Evolutionary conservation across 2,888 invertebrate genomes (phyloP).

Genomic region (Tachina fera): DNA sequence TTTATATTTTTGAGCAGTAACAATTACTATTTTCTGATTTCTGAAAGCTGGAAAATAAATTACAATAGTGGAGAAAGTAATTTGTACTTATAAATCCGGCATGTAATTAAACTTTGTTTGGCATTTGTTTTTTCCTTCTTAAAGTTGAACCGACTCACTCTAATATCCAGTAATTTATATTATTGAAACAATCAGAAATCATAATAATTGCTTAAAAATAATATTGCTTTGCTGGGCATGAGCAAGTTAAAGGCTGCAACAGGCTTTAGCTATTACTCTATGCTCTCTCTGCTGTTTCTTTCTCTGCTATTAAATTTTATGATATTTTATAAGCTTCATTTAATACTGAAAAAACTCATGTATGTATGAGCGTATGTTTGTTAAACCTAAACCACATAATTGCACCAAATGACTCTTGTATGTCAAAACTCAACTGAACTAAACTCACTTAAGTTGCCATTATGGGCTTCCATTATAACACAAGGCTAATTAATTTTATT

Average conservation of each 20-base stretch:
- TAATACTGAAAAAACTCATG: not conserved
- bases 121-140: no score
- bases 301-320: conserved; percentile 20
- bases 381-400: conserved; percentile 55
- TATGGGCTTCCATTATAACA: conserved; percentile 76
- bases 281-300: conserved; percentile 1
- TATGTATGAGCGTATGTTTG: not conserved
- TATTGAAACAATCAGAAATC: no score
- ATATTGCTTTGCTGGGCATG: no score
- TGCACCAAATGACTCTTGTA: conserved; percentile 29
- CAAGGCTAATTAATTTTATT: conserved; percentile 81
- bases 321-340: not conserved
- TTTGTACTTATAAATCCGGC: no score
- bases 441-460: conserved; percentile 60
- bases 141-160: no score
- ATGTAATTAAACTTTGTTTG: no score
- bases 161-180: no score
- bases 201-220: no score
- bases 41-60: no score
- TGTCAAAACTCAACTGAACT: conserved; percentile 31
- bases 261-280: conserved; percentile 16
- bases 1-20: no score
- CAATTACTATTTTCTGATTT: no score
- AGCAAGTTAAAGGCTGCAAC: not conserved
- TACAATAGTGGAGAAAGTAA: no score